Conservation (phyloP, 2,113 vertebrate genomes). For the Channa maculata region DNA sequence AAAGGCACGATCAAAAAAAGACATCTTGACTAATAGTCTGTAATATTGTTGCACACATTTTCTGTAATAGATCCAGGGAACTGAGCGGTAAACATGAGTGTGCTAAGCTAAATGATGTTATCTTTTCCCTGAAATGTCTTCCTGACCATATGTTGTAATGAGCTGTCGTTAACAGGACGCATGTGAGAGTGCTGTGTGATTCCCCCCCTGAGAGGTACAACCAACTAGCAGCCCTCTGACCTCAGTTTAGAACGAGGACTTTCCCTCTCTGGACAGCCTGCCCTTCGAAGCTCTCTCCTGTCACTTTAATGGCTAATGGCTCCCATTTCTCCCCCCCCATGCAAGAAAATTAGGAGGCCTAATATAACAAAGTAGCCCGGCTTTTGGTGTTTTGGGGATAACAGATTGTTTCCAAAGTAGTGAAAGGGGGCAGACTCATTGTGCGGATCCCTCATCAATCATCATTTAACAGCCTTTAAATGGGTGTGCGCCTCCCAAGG, state of each 20-base stretch:
- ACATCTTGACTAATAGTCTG: slow-evolving; percentile 2
- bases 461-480: slow-evolving; percentile 79
- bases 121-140: slow-evolving; percentile 30
- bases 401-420: slow-evolving; percentile 78
- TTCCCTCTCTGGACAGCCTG: slow-evolving; percentile 66
- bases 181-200: slow-evolving; percentile 23
- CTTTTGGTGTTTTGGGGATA: slow-evolving; percentile 72
- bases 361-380: slow-evolving; percentile 68
- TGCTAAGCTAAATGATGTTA: slow-evolving; percentile 14
- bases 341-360: slow-evolving; percentile 73
- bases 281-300: slow-evolving; percentile 71
- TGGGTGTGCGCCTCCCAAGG: slow-evolving; percentile 65
- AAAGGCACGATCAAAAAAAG: neutral
- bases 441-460: slow-evolving; percentile 77
- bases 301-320: slow-evolving; percentile 77
- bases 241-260: slow-evolving; percentile 64
- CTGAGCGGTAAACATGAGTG: slow-evolving; percentile 23
- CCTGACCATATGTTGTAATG: slow-evolving; percentile 32
- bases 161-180: slow-evolving; percentile 46
- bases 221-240: slow-evolving; percentile 64
- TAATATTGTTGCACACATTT: slow-evolving; percentile 9
- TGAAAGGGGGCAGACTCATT: slow-evolving; percentile 57
- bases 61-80: slow-evolving; percentile 16
- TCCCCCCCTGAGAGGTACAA: slow-evolving; percentile 42
- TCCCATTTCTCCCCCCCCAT: slow-evolving; percentile 57